Evolutionary conservation across 30 jellyfish, hydroid and myxozoan genomes (phyloP).

Genomic region (Nemopilema nomurai): DNA sequence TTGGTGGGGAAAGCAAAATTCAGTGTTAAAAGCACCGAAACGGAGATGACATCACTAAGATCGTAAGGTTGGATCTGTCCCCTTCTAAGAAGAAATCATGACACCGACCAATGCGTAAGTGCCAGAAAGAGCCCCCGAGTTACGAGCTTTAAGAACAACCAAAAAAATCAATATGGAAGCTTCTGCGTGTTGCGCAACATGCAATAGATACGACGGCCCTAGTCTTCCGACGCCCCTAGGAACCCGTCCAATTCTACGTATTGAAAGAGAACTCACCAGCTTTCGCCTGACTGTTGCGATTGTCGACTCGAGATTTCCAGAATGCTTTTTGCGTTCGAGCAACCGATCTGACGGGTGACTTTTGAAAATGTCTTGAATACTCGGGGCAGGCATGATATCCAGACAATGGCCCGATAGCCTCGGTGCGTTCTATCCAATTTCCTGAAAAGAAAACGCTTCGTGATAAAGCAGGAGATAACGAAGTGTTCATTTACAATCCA

Average conservation of each 20-base stretch:
- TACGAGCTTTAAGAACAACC: not conserved
- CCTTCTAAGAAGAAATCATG: too few relatives aligned
- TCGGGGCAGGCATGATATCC: not conserved
- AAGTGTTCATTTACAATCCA: constrained; percentile 39
- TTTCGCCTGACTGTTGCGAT: not conserved
- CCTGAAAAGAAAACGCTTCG: not conserved
- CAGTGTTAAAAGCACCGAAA: too few relatives aligned
- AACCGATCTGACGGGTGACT: not conserved
- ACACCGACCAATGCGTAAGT: too few relatives aligned
- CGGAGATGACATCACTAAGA: too few relatives aligned
- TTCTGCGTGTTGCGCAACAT: too few relatives aligned
- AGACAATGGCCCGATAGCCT: not conserved
- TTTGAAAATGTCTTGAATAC: not conserved
- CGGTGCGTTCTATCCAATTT: constrained; percentile 24
- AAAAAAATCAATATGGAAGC: too few relatives aligned
- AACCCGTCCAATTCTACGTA: not conserved
- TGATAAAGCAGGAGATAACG: constrained; percentile 18
- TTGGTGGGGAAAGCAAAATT: too few relatives aligned
- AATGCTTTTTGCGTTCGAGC: not conserved
- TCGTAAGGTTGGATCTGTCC: not conserved
- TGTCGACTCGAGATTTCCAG: not conserved
- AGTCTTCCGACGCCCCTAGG: too few relatives aligned
- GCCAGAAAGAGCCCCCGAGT: not conserved
- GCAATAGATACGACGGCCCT: too few relatives aligned
- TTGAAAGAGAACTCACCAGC: not conserved